phyloP scores from a whole-genome alignment of 2,113 vertebrate genomes.

The Mobula birostris region DNA sequence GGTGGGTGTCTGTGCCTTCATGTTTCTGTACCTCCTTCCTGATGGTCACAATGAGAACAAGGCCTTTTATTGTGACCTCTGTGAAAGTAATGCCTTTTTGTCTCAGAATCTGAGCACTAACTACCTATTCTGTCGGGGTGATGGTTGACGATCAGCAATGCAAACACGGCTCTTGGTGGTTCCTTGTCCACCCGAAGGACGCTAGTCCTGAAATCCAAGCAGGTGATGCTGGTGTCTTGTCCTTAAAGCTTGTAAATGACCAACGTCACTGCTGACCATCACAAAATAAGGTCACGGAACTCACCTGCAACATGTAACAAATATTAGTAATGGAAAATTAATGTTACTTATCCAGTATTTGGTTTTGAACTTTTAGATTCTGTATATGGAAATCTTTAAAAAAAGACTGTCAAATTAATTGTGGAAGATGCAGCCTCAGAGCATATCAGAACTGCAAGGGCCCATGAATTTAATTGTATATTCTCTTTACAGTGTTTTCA shows the following conservation, averaged over 20 bases:
- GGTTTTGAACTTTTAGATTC: background rate
- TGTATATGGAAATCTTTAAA: too few species aligned
- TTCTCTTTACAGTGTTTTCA: constrained; percentile 72
- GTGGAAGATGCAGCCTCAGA: background rate
- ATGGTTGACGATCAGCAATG: background rate
- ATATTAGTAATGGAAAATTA: background rate
- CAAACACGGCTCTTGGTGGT: background rate
- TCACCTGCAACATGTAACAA: background rate
- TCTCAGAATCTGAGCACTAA: background rate
- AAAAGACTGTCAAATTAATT: background rate
- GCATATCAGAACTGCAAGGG: background rate
- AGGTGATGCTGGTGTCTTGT: background rate
- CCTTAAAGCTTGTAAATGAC: too few species aligned
- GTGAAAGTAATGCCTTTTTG: too few species aligned
- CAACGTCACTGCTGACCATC: background rate
- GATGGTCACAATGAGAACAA: too few species aligned
- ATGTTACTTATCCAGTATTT: background rate
- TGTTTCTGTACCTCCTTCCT: too few species aligned
- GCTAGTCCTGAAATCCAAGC: background rate
- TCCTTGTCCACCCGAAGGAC: background rate
- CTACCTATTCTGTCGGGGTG: background rate
- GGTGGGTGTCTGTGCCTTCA: too few species aligned
- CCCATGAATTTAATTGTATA: constrained; percentile 4
- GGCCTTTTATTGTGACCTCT: background rate
- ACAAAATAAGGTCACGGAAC: background rate